A percentile compares a stretch with the other conserved stretches of the same genome.
phyloP scores from a whole-genome alignment of 1,140 invertebrate genomes.

The Uloborus diversus region DNA sequence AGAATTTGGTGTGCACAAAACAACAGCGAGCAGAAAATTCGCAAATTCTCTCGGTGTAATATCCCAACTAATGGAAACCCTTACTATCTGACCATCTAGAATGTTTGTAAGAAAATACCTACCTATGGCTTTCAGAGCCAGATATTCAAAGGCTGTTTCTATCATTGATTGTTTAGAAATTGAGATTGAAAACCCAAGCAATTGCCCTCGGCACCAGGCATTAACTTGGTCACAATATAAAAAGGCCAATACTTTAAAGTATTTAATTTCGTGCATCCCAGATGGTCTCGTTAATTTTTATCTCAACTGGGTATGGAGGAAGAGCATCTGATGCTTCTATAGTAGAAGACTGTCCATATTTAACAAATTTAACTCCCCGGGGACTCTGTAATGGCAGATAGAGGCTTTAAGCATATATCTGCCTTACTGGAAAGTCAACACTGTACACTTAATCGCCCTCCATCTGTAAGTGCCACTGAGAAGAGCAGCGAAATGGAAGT shows the following conservation, averaged over 20 bases:
- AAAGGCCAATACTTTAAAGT: not conserved
- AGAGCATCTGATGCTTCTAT: slow-evolving; percentile 60
- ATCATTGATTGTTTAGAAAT: slow-evolving; percentile 3
- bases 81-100: not conserved
- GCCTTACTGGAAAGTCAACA: not conserved
- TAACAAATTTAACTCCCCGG: slow-evolving; percentile 58
- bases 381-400: slow-evolving; percentile 57
- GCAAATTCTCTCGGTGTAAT: not conserved
- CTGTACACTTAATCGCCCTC: not conserved
- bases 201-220: not conserved
- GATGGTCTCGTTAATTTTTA: not conserved
- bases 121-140: not conserved
- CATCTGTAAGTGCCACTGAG: slow-evolving; percentile 24
- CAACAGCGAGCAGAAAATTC: not conserved
- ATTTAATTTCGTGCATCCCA: not conserved
- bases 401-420: slow-evolving; percentile 57
- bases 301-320: slow-evolving; percentile 59
- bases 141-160: not conserved
- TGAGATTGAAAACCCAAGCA: not conserved
- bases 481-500: slow-evolving; percentile 55
- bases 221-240: not conserved
- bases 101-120: not conserved
- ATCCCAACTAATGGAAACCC: not conserved
- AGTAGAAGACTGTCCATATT: slow-evolving; percentile 59
- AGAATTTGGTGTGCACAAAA: not conserved